These are phyloP conservation scores for Rhizoglyphus robini DNA, from an alignment of 1,140 invertebrate genomes.

Conservation along the genomic window DNA sequence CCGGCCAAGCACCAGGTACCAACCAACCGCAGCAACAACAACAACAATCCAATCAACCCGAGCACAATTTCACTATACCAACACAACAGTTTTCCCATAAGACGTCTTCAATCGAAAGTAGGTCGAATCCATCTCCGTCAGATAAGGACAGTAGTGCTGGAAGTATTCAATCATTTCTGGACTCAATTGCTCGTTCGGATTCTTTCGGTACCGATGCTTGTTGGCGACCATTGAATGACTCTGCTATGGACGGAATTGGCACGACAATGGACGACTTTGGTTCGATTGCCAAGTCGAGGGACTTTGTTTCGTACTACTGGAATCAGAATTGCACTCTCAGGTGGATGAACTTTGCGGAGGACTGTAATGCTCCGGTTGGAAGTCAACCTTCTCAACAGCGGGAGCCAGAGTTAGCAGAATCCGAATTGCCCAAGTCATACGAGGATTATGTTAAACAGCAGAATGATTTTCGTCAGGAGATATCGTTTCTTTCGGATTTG, in stretches of 20 bases:
- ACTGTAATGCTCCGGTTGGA: not conserved
- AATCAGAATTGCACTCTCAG: constrained; percentile 2
- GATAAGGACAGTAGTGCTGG: not conserved
- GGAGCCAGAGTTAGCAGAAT: too few relatives aligned
- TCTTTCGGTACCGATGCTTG: not conserved
- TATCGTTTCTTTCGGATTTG: not conserved
- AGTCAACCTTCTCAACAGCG: too few relatives aligned
- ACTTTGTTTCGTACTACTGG: not conserved
- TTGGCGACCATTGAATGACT: not conserved
- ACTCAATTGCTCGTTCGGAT: not conserved
- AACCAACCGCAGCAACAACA: not conserved
- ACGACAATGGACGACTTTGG: not conserved
- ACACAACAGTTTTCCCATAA: too few relatives aligned
- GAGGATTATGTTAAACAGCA: not conserved
- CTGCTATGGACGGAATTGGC: not conserved
- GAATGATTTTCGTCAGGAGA: not conserved
- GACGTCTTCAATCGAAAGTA: too few relatives aligned
- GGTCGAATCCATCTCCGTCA: too few relatives aligned
- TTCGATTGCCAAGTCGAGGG: not conserved
- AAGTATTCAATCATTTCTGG: not conserved
- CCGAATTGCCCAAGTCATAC: not conserved
- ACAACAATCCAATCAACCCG: not conserved
- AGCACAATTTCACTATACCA: too few relatives aligned
- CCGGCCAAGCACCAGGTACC: too few relatives aligned
- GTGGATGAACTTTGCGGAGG: not conserved